Evolutionary conservation across 2,888 invertebrate species (phyloP), one percentile per base, ranked within the genome.

Genomic region (Opisthograptis luteolata): DNA sequence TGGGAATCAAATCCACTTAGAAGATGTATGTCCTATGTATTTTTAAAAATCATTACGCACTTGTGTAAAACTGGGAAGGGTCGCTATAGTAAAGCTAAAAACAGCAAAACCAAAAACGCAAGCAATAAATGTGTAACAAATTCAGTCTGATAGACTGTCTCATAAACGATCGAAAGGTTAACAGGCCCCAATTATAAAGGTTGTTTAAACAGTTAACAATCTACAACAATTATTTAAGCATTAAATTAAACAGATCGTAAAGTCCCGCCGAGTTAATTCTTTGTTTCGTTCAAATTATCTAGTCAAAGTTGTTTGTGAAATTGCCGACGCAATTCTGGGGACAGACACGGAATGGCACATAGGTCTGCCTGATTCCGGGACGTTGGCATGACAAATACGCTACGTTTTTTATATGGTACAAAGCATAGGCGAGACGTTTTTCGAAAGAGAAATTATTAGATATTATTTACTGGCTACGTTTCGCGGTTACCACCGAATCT

Each of bases 321-420:
- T 66, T 59, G 58, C 55, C 55, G 46, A 42, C 56, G 57, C 49
- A 60, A 73, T 74, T 74, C 62, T 64, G 60, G 84, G 67, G 79
- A 75, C 83, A 73, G 84, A 72, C 78, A 74, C 81, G 50, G 78
- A 66, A 68, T 73, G 84, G 81, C 66, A 84, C 84, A 64, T 60
- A 31, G 31, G 19, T 10, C 27, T 39, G 25, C 14, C 40, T 40
- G 34, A 41, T 28, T 47, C 28, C 20, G 32, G 52, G 60, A 55
- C 55, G 55, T 51, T 36, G 47, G 59, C 52, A 63, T 60, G 50
- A 60, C 55, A 59, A 58, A 55, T 60, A 64, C 47, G 56, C 54
- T 41, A 58, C 46, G 55, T 22, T 34, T 47, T 55, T 10, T 6
- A 32, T 40, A 3, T 19, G 39, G 49, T 15, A 6, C 12, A 42